phyloP scores from a whole-genome alignment of 2,797 vertebrate species.

The Microctenopoma steveboyesi region DNA sequence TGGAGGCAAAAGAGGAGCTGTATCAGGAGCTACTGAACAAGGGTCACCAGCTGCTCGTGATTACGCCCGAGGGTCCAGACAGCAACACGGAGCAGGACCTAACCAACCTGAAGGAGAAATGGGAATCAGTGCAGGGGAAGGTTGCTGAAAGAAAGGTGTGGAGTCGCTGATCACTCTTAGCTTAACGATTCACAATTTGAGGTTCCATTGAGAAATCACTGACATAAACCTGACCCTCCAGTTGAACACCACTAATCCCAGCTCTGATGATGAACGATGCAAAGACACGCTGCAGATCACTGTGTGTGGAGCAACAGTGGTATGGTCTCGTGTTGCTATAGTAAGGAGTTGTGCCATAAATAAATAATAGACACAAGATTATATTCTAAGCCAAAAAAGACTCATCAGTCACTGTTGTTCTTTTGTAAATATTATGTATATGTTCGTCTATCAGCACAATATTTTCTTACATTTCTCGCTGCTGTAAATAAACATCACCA shows the following conservation, averaged over 20 bases:
- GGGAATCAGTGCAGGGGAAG: conserved; percentile 92
- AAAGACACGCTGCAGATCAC: conserved; percentile 47
- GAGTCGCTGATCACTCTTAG: conserved; percentile 15
- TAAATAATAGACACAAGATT: conserved; percentile 28
- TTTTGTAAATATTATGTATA: conserved; percentile 6
- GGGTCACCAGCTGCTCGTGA: conserved; percentile 89
- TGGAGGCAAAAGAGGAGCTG: conserved; percentile 91
- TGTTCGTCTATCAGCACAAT: background rate
- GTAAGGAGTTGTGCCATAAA: conserved; percentile 24
- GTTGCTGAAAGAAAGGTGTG: conserved; percentile 93
- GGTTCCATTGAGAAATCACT: conserved; percentile 42
- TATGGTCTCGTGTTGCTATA: conserved; percentile 38
- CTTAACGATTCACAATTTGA: conserved; percentile 46
- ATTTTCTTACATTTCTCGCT: conserved; percentile 29
- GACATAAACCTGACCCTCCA: conserved; percentile 42
- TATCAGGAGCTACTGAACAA: conserved; percentile 88
- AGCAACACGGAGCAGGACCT: conserved; percentile 95
- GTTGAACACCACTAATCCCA: conserved; percentile 60
- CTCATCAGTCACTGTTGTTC: conserved; percentile 17
- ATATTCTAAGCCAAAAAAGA: conserved; percentile 36
- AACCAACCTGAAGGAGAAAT: conserved; percentile 93
- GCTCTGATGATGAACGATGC: conserved; percentile 60
- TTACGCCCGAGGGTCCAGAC: conserved; percentile 87
- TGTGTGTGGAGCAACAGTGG: conserved; percentile 37
- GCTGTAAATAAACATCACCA: conserved; percentile 23